A percentile compares a stretch with the other conserved stretches of the same genome.
Evolutionary conservation across 2,113 vertebrate genomes (phyloP).

Genomic region (Ceyx margarethae): DNA sequence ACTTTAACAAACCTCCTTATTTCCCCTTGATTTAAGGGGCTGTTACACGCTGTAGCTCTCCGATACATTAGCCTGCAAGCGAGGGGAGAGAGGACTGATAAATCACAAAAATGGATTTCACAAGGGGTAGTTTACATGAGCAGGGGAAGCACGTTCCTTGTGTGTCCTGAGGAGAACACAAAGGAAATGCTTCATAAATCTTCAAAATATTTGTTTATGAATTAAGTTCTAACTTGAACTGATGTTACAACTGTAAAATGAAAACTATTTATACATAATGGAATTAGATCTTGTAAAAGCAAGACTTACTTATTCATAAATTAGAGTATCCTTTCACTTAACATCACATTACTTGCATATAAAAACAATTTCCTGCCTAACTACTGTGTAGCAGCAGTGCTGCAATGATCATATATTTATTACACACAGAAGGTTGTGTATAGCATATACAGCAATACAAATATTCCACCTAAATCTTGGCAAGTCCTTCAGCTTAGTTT

Average conservation of each 20-base stretch:
- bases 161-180: background rate
- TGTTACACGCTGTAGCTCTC: background rate
- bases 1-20: background rate
- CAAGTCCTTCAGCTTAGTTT: background rate
- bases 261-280: background rate
- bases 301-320: slow-evolving; percentile 1
- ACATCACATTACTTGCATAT: background rate
- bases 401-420: background rate
- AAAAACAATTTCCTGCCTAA: background rate
- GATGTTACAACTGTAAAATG: background rate
- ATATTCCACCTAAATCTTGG: background rate
- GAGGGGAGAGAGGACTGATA: background rate
- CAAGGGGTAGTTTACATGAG: slow-evolving; percentile 13
- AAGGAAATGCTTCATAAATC: background rate
- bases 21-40: slow-evolving; percentile 43
- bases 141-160: background rate
- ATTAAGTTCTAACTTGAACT: background rate
- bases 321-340: background rate
- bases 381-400: background rate
- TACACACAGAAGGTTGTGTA: background rate
- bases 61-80: slow-evolving; percentile 3
- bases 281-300: slow-evolving; percentile 21
- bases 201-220: background rate
- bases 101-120: slow-evolving; percentile 55
- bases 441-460: background rate